Evolutionary conservation across 2,888 invertebrate genomes (phyloP), one percentile per base, ranked within the genome.

Genomic region (Onthophagus sagittarius): DNA sequence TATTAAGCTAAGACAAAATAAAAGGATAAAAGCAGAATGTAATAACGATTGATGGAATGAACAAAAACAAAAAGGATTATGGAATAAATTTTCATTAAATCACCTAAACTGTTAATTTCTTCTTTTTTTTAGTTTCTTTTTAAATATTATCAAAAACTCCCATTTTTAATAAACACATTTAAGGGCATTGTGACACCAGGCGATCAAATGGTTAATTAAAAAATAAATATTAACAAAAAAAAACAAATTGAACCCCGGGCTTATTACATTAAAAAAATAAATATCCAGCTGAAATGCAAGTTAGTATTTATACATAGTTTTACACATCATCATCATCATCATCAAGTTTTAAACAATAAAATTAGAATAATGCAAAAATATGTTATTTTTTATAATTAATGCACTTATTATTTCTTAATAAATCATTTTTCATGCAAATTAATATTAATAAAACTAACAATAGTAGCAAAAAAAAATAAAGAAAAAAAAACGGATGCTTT

Each of bases 221-320:
- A 53, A 53, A 53, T 67, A 67, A 67, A 15, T 23, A 64, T 64
- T 64, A 64, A 23, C 13, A 62, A 63, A 67, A 67, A 23, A 67
- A 23, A 67, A 67, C 31, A 31, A 67, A 67, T 67, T 67, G 15
- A 23, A 67, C 67, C 67, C 67, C 23, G 32, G 15, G n/a, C n/a
- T 31, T 64, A 64, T 13, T 31, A 67, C 67, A 67, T 31, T 63
- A 23, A 23, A 23, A n/a, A 31, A 67, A 31, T 67, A 67, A 67
- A 23, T 32, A 67, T 67, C 67, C 67, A 67, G 67, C 67, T 67
- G 67, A 67, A 67, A 67, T 23, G 67, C 67, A 67, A 31, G 23
- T 67, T 23, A 67, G 32, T 32, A 31, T 67, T 23, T 32, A 67
- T 32, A 67, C 31, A 31, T 67, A 67, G 67, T 67, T 53, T 23